These are phyloP conservation scores for Halichoerus grypus DNA, from an alignment of 2,113 vertebrate genomes.

Conservation along the genomic window DNA sequence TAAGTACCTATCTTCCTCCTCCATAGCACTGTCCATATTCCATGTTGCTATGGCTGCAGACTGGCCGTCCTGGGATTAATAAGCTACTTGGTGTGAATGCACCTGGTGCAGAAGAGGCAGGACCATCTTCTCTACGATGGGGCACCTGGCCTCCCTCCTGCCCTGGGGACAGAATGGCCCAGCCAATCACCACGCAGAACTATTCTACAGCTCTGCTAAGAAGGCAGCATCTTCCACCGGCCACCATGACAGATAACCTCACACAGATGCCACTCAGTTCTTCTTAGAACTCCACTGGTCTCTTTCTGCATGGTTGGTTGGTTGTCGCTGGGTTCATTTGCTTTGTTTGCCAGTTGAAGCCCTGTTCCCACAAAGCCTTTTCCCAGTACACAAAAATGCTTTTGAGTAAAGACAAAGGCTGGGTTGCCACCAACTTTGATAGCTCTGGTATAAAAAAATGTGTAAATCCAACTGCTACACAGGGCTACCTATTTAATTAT, in stretches of 20 bases:
- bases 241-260: background rate
- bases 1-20: background rate
- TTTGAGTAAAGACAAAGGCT: conserved; percentile 6
- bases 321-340: background rate
- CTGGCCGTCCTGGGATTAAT: background rate
- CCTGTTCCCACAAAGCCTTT: background rate
- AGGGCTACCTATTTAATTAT: background rate
- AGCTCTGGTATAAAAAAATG: background rate
- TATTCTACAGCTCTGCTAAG: background rate
- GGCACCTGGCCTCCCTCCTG: background rate
- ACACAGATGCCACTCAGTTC: background rate
- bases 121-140: background rate
- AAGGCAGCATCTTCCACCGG: background rate
- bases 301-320: background rate
- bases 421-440: background rate
- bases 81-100: background rate
- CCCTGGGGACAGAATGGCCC: rapidly evolving
- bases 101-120: rapidly evolving
- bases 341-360: background rate
- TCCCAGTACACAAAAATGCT: background rate
- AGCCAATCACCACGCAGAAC: background rate
- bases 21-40: background rate
- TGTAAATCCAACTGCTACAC: background rate
- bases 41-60: background rate
- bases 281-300: background rate